Conservation (phyloP, 2,888 invertebrate genomes). For the Acanthopleura granulata region DNA sequence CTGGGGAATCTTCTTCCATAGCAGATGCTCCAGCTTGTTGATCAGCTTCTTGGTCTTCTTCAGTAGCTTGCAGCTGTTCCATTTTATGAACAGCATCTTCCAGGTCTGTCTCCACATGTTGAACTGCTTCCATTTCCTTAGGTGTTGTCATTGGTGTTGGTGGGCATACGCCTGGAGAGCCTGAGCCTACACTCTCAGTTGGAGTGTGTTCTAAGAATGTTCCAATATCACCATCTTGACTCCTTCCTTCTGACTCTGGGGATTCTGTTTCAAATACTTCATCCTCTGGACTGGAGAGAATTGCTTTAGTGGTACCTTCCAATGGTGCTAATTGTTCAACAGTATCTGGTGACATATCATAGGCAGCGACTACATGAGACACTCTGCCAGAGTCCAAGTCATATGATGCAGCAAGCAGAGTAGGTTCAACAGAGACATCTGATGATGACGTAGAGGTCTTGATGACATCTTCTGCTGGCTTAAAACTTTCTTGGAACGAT, state of each 20-base stretch:
- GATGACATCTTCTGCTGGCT: conserved; percentile 54
- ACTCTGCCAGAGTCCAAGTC: conserved; percentile 76
- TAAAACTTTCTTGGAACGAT: conserved; percentile 51
- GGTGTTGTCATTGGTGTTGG: conserved; percentile 56
- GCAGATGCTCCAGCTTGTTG: neutral
- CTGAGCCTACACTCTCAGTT: conserved; percentile 33
- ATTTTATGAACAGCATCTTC: conserved; percentile 47
- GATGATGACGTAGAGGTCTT: conserved; percentile 76
- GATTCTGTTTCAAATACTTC: conserved; percentile 69
- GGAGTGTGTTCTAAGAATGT: conserved; percentile 36
- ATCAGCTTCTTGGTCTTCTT: conserved; percentile 25
- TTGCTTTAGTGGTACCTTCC: conserved; percentile 64
- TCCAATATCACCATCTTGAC: conserved; percentile 32
- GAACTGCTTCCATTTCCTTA: conserved; percentile 34
- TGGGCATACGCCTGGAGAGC: conserved; percentile 19
- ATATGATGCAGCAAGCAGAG: conserved; percentile 89
- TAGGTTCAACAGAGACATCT: conserved; percentile 85
- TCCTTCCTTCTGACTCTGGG: conserved; percentile 33
- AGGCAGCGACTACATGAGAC: conserved; percentile 66
- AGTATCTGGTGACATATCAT: conserved; percentile 66
- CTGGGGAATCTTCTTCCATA: conserved; percentile 36
- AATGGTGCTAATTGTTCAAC: conserved; percentile 77
- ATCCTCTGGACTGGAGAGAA: conserved; percentile 69
- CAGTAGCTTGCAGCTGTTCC: conserved; percentile 44
- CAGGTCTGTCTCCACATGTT: conserved; percentile 31